Evolutionary conservation across 2,797 vertebrate species (phyloP).

Genomic region (Bufotes viridis): DNA sequence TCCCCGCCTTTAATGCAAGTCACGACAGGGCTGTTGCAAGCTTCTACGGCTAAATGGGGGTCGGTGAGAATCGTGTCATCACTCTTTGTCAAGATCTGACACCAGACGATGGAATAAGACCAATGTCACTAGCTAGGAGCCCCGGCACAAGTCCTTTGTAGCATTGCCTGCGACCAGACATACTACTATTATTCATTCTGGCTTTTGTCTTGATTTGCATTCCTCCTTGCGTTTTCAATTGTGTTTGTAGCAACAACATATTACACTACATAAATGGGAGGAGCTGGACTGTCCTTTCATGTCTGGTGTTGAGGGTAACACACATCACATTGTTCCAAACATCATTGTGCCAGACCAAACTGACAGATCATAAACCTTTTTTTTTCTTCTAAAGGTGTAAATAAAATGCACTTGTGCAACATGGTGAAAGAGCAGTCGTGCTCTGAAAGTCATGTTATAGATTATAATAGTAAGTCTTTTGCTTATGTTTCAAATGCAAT

Average conservation of each 20-base stretch:
- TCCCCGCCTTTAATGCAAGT: constrained; percentile 81
- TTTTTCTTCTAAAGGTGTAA: too few relatives aligned
- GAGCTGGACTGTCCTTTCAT: too few relatives aligned
- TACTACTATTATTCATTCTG: neutral
- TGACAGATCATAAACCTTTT: neutral
- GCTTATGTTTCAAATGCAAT: too few relatives aligned
- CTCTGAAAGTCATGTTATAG: too few relatives aligned
- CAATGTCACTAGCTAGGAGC: constrained; percentile 71
- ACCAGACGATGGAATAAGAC: constrained; percentile 87
- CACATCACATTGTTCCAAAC: neutral
- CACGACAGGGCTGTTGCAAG: constrained; percentile 72
- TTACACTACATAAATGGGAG: too few relatives aligned
- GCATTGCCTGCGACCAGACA: neutral
- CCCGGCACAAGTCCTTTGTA: neutral
- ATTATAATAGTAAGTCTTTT: too few relatives aligned
- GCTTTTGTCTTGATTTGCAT: neutral
- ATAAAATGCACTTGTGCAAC: too few relatives aligned
- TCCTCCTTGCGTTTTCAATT: neutral
- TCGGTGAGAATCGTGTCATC: constrained; percentile 73
- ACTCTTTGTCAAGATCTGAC: constrained; percentile 78
- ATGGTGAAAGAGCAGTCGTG: too few relatives aligned
- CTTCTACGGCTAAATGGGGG: constrained; percentile 74
- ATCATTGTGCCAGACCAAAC: neutral
- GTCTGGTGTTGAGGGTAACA: neutral
- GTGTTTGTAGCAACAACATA: neutral